Conservation (phyloP, 2,113 vertebrate species). For the Taurulus bubalis region DNA sequence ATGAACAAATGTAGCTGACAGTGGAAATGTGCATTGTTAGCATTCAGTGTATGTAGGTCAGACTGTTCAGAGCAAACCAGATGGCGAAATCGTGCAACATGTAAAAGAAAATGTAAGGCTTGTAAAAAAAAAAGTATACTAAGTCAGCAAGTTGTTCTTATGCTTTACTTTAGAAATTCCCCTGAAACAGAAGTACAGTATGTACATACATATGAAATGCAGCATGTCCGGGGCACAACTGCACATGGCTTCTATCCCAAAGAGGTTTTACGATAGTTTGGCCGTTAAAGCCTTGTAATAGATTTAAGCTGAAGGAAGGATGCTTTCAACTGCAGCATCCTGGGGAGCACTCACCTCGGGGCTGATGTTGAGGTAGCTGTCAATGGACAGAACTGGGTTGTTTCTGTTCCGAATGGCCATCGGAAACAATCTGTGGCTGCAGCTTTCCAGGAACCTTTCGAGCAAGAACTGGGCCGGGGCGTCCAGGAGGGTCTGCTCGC, state of each 20-base stretch:
- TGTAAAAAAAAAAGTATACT: not conserved
- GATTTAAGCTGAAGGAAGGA: constrained; percentile 1
- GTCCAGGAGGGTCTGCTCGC: constrained; percentile 92
- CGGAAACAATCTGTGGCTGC: constrained; percentile 93
- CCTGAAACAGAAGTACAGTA: not conserved
- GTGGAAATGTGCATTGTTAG: constrained; percentile 27
- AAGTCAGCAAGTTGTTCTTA: constrained; percentile 3
- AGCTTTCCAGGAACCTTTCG: constrained; percentile 95
- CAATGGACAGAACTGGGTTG: constrained; percentile 93
- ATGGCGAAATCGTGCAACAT: constrained; percentile 25
- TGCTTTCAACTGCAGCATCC: constrained; percentile 2
- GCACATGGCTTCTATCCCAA: not conserved
- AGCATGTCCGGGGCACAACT: not conserved
- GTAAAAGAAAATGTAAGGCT: not conserved
- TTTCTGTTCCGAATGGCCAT: constrained; percentile 90
- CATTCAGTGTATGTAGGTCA: constrained; percentile 51
- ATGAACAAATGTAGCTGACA: not conserved
- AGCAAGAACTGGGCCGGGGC: constrained; percentile 96
- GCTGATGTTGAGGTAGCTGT: constrained; percentile 97
- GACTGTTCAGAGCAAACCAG: constrained; percentile 39
- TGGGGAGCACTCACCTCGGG: constrained; percentile 86
- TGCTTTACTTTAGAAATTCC: not conserved
- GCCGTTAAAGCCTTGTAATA: not conserved
- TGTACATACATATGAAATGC: not conserved
- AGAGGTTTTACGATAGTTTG: not conserved